A percentile compares a stretch with the other conserved stretches of the same genome.
phyloP scores from a whole-genome alignment of 2,797 vertebrate species.

The Epinephelus coioides region DNA sequence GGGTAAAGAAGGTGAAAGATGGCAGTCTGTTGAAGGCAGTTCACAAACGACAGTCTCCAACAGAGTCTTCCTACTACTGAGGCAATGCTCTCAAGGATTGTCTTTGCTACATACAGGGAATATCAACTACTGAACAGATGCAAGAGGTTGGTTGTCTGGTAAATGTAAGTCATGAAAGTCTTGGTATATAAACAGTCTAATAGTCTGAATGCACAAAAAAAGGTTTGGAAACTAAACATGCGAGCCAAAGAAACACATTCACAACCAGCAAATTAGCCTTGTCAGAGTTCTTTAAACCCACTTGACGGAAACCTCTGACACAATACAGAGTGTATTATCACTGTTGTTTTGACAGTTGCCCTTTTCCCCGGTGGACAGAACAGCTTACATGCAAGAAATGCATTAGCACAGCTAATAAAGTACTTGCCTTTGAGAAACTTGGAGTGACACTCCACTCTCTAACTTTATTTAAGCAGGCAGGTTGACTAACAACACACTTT shows the following conservation, averaged over 20 bases:
- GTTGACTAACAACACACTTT: conserved; percentile 60
- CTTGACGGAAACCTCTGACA: conserved; percentile 8
- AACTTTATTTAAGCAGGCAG: conserved; percentile 65
- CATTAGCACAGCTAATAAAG: conserved; percentile 69
- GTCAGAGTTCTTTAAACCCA: conserved; percentile 16
- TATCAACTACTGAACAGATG: background rate
- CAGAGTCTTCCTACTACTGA: background rate
- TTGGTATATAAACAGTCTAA: background rate
- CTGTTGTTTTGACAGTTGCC: conserved; percentile 28
- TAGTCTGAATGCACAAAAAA: background rate
- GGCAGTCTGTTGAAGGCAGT: background rate
- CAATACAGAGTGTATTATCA: conserved; percentile 22
- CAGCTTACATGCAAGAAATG: conserved; percentile 48
- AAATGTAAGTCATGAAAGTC: too few species aligned
- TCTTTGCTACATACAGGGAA: background rate
- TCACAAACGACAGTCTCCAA: too few species aligned
- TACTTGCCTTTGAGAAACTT: conserved; percentile 39
- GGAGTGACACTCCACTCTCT: conserved; percentile 49
- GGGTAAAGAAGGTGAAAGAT: conserved; percentile 3
- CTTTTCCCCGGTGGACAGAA: conserved; percentile 38
- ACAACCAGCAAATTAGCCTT: conserved; percentile 3
- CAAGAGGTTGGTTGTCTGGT: background rate
- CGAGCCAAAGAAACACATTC: conserved; percentile 6
- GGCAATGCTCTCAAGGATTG: background rate
- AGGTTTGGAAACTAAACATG: background rate